Base-by-base conservation (phyloP, 2,888 invertebrate genomes). In the Diadromus collaris region DNA sequence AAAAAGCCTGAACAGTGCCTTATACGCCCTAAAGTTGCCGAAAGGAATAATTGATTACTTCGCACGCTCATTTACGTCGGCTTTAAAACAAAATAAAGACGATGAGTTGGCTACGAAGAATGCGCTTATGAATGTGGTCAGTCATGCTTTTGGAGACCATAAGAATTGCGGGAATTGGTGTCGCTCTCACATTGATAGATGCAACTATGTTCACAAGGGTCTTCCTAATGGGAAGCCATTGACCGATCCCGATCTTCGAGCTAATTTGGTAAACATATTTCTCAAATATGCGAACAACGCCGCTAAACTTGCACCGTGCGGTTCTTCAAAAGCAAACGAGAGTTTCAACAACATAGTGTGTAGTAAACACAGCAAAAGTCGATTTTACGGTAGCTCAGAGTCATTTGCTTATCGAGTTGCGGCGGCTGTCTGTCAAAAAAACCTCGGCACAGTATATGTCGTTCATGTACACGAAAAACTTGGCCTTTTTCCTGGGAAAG, bases 151-250 rank as follows among this genome's bases (percentile, higher is more conserved):
- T 58, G 79, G 73, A 38, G 63, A 78, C 44, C 83, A 84, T 56
- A 80, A 77, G 24, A 64, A 79, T 13, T 85, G 82, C 63, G 80
- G 79, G 7, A 19, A 27, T 19, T 85, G 82, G 83, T 84, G 85
- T 67, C 48, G 63, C 19, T 70, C 48, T 51, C 54, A 51, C 7
- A 64, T 29, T n/a, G 41, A 77, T 32, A 61, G 60, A n/a, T 51
- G 46, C 21, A 46, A 76, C 24, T 61, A 69, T 60, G 10, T 58
- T 27, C 58, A 78, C 34, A 44, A 75, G 60, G 24, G 34, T 60
- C 65, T 67, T 19, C 68, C 75, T 21, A 51, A 41, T 21, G 72
- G 67, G 19, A 67, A 77, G 38, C 51, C 65, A 16, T 72, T 67
- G 32, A 60, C 71, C 6, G 71, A 61, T 75, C 32, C 48, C 27